Evolutionary conservation across 2,113 vertebrate genomes (phyloP).

Genomic region (Guaruba guarouba): DNA sequence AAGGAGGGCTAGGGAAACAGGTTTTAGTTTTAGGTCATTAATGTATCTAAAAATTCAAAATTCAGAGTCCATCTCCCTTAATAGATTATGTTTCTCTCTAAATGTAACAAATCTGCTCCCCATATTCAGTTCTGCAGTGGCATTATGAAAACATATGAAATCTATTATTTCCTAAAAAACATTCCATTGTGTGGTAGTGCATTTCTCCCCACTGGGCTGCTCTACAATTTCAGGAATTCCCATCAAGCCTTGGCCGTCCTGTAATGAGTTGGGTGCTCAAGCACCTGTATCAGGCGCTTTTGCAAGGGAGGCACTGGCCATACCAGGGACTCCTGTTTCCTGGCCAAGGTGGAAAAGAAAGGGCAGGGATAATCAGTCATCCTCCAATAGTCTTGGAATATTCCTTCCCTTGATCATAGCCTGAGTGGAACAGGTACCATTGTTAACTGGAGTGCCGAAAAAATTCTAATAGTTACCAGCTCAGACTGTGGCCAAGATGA

Average conservation of each 20-base stretch:
- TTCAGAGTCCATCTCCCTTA: not conserved
- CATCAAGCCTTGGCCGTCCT: not conserved
- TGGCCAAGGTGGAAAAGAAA: not conserved
- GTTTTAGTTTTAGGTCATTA: not conserved
- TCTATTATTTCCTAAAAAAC: not conserved
- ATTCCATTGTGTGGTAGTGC: not conserved
- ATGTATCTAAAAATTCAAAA: not conserved
- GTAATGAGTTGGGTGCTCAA: not conserved
- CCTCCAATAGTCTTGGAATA: not conserved
- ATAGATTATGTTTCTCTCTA: not conserved
- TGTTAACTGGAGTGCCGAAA: not conserved
- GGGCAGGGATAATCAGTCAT: not conserved
- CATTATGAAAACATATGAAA: not conserved
- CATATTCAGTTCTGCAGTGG: not conserved
- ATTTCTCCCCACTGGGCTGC: not conserved
- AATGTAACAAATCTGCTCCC: not conserved
- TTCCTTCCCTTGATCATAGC: not conserved
- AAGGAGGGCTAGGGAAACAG: not conserved
- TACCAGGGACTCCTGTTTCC: not conserved
- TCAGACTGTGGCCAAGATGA: not conserved
- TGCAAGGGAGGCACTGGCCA: not conserved
- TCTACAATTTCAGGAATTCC: not conserved
- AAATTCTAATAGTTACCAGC: not conserved
- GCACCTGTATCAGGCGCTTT: not conserved
- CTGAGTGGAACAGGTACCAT: not conserved